Evolutionary conservation across 2,113 vertebrate genomes (phyloP).

Genomic region (Anolis carolinensis): DNA sequence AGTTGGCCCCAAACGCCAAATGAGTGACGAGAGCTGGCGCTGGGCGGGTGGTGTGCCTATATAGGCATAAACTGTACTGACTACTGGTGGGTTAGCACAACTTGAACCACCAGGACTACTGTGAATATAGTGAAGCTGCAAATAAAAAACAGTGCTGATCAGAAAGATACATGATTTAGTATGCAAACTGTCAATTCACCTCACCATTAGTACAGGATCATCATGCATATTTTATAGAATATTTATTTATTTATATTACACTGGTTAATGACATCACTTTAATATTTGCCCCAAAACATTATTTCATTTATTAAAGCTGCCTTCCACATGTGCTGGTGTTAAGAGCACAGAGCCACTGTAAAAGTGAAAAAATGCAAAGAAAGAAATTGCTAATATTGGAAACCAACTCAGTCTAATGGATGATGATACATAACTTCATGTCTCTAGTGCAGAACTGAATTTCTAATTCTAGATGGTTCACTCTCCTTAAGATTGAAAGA

Average conservation of each 20-base stretch:
- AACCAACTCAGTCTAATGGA: no score
- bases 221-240: background rate
- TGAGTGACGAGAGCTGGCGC: slow-evolving; percentile 87
- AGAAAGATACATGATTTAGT: background rate
- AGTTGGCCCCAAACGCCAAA: slow-evolving; percentile 94
- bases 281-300: background rate
- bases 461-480: background rate
- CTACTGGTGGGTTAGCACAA: slow-evolving; percentile 91
- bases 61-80: slow-evolving; percentile 93
- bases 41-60: slow-evolving; percentile 92
- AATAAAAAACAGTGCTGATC: background rate
- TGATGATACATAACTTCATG: no score
- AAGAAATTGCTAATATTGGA: no score
- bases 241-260: background rate
- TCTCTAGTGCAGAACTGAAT: background rate
- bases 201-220: background rate
- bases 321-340: no score
- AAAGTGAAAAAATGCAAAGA: no score
- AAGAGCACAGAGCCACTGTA: no score
- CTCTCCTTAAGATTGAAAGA: background rate
- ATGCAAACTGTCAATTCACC: background rate
- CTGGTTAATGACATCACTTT: background rate
- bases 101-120: slow-evolving; percentile 91
- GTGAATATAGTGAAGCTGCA: slow-evolving; percentile 95
- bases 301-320: background rate